phyloP scores from a whole-genome alignment of 2,888 invertebrate genomes.

The Kryphioiulus occultus region DNA sequence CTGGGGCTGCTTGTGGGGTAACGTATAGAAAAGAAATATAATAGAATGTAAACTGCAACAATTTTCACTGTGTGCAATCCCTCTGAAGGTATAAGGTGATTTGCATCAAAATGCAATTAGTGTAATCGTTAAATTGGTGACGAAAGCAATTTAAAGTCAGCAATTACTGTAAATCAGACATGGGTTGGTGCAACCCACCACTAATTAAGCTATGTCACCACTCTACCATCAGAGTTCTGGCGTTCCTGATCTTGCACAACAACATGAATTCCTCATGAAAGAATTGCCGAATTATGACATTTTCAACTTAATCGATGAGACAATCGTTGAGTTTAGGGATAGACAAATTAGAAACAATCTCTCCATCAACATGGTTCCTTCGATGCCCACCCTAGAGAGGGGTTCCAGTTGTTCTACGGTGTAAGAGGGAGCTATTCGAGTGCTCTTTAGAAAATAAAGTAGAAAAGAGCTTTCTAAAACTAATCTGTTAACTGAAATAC shows the following conservation, averaged over 20 bases:
- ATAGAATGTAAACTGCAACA: no score
- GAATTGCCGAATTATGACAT: neutral
- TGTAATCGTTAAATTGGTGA: neutral
- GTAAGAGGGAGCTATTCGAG: neutral
- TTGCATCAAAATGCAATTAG: neutral
- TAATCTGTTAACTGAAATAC: conserved; percentile 32
- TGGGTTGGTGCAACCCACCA: no score
- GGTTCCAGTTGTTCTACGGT: neutral
- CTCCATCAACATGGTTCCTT: neutral
- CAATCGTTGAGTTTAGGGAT: neutral
- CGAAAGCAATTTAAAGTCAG: no score
- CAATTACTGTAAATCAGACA: no score
- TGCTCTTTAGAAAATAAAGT: conserved; percentile 40
- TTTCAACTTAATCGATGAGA: neutral
- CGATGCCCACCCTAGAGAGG: neutral
- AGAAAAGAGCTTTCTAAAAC: conserved; percentile 34
- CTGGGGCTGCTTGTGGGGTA: no score
- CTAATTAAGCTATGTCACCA: neutral
- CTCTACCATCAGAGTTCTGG: neutral
- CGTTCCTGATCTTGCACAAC: neutral
- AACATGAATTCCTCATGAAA: neutral
- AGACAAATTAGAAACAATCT: neutral
- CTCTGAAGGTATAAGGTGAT: no score
- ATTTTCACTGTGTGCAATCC: no score
- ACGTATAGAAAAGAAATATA: no score